A percentile compares a stretch with the other conserved stretches of the same genome.
Evolutionary conservation across 2,113 vertebrate species (phyloP).

Genomic region (Zosterops hypoxanthus): DNA sequence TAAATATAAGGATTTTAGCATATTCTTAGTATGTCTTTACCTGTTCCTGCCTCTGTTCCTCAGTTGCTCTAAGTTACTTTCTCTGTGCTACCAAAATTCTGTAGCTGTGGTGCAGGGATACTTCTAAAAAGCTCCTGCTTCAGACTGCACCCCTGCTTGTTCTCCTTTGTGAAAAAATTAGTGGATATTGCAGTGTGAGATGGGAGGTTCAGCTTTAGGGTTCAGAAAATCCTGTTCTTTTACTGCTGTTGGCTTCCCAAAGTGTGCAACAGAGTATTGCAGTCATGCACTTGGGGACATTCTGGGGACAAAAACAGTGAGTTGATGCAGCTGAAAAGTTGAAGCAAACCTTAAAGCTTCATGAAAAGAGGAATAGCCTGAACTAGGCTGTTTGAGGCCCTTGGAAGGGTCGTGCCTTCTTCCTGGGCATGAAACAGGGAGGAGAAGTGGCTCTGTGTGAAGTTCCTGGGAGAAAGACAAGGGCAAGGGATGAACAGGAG

Average conservation of each 20-base stretch:
- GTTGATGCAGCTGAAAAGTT: background rate
- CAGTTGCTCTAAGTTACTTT: background rate
- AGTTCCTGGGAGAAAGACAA: background rate
- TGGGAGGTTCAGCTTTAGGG: background rate
- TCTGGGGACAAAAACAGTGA: background rate
- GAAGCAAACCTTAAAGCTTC: background rate
- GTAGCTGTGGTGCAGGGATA: too few relatives aligned
- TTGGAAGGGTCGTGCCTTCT: background rate
- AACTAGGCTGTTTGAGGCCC: background rate
- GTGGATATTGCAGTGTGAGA: background rate
- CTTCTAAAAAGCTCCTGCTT: background rate
- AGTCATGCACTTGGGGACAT: fast-evolving
- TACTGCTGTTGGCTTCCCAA: background rate
- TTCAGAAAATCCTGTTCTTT: background rate
- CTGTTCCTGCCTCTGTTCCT: background rate
- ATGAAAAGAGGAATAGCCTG: background rate
- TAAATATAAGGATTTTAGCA: background rate
- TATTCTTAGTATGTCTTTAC: background rate
- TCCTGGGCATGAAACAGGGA: background rate
- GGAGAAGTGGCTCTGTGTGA: background rate
- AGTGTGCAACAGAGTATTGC: too few relatives aligned
- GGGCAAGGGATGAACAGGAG: background rate
- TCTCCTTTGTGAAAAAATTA: background rate
- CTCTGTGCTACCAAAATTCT: background rate
- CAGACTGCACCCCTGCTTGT: background rate